Percentiles rank a stretch among this genome's conserved stretches.
These are phyloP conservation scores for Bungarus multicinctus DNA, from an alignment of 2,113 vertebrate genomes.

Conservation along the genomic window DNA sequence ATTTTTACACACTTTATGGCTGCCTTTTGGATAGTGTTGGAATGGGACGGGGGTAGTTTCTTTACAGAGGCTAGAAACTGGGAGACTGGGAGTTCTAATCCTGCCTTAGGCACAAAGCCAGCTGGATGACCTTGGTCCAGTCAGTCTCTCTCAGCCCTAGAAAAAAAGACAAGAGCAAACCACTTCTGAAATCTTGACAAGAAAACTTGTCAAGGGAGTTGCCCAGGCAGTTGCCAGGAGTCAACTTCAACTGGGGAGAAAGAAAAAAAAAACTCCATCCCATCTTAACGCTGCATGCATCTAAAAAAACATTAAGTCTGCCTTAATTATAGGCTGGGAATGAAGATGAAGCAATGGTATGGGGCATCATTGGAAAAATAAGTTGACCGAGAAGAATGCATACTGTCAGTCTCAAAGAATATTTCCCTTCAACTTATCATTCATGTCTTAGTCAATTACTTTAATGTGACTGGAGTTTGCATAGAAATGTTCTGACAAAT, in stretches of 20 bases:
- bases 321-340: background rate
- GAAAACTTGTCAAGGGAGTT: background rate
- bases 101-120: background rate
- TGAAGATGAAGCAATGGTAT: background rate
- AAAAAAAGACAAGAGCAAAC: background rate
- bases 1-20: background rate
- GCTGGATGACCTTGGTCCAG: background rate
- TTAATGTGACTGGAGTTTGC: background rate
- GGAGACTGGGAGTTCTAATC: background rate
- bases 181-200: background rate
- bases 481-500: background rate
- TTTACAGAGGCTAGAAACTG: background rate
- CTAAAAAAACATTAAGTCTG: background rate
- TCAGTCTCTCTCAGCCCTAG: background rate
- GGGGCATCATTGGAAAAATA: background rate
- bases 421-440: background rate
- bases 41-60: background rate
- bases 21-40: background rate
- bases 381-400: background rate
- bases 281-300: background rate
- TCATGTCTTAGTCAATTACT: background rate
- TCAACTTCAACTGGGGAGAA: background rate
- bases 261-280: background rate
- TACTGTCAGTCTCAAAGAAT: background rate
- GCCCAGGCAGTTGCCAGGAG: background rate